phyloP scores from a whole-genome alignment of 2,113 vertebrate species.

The Heptranchias perlo region DNA sequence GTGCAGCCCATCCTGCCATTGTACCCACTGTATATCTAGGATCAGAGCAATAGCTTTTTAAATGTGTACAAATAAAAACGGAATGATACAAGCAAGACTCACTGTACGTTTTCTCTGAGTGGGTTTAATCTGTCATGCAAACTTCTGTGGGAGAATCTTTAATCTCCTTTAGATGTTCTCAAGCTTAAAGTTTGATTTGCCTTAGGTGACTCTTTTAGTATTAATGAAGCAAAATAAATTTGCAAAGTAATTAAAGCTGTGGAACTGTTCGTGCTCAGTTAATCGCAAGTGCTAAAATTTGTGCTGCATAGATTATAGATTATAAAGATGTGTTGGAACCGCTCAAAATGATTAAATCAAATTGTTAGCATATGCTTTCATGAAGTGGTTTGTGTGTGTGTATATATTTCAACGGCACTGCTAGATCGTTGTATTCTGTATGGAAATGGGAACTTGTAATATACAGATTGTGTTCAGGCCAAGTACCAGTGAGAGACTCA shows the following conservation, averaged over 20 bases:
- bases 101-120: background rate
- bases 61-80: background rate
- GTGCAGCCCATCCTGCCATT: background rate
- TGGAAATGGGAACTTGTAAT: slow-evolving; percentile 32
- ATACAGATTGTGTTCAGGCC: slow-evolving; percentile 28
- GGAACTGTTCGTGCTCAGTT: background rate
- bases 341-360: background rate
- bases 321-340: background rate
- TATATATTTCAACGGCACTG: slow-evolving; percentile 25
- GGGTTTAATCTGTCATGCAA: background rate
- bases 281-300: background rate
- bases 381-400: background rate
- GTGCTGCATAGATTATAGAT: background rate
- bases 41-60: background rate
- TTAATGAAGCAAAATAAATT: slow-evolving; percentile 6
- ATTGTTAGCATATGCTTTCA: background rate
- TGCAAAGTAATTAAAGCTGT: background rate
- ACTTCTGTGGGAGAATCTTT: background rate
- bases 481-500: slow-evolving; percentile 33
- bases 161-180: background rate
- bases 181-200: background rate
- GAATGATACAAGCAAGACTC: background rate
- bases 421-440: slow-evolving; percentile 1
- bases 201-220: background rate
- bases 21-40: background rate